Percentiles rank a stretch among this genome's conserved stretches.
phyloP scores from a whole-genome alignment of 2,797 vertebrate genomes.

The Chelonia mydas region DNA sequence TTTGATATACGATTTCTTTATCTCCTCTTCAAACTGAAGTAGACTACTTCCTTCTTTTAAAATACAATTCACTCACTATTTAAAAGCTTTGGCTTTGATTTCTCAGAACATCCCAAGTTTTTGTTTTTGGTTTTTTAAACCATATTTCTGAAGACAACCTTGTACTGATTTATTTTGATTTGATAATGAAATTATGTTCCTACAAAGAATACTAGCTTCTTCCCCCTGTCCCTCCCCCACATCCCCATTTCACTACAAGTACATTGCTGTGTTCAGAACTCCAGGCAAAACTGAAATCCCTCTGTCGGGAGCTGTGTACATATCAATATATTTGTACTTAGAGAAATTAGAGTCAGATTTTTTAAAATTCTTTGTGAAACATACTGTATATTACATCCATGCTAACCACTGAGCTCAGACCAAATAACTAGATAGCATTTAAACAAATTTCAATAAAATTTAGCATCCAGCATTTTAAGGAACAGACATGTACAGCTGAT shows the following conservation, averaged over 20 bases:
- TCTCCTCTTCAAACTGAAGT: constrained; percentile 80
- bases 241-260: constrained; percentile 40
- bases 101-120: constrained; percentile 75
- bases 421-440: constrained; percentile 41
- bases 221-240: constrained; percentile 63
- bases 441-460: constrained; percentile 49
- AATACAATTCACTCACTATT: constrained; percentile 78
- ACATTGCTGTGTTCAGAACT: constrained; percentile 68
- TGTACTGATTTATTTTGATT: constrained; percentile 81
- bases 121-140: constrained; percentile 73
- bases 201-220: constrained; percentile 74
- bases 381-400: constrained; percentile 28
- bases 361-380: constrained; percentile 26
- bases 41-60: constrained; percentile 79
- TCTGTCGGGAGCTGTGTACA: constrained; percentile 66
- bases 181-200: constrained; percentile 75
- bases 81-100: constrained; percentile 81
- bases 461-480: constrained; percentile 19
- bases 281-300: constrained; percentile 74
- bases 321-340: constrained; percentile 53
- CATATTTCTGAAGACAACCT: constrained; percentile 81
- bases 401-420: constrained; percentile 22
- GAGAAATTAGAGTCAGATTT: constrained; percentile 18
- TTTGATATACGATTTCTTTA: constrained; percentile 78
- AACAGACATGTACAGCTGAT: background rate